These are phyloP conservation scores for Trachops cirrhosus DNA, from an alignment of 2,797 vertebrate species.

Conservation along the genomic window DNA sequence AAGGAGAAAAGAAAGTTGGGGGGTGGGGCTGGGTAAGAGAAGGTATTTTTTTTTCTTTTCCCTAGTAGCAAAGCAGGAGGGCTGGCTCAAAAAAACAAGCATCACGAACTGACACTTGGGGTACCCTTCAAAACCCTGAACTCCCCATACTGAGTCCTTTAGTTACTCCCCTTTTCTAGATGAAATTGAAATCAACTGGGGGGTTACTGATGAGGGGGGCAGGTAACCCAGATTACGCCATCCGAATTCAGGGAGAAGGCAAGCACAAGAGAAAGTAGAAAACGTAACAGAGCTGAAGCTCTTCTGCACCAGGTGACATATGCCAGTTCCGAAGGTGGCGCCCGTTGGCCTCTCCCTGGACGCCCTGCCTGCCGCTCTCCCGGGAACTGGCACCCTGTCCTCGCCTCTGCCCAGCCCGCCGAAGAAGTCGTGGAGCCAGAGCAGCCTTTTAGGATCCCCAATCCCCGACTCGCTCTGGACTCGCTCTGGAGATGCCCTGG, in stretches of 20 bases:
- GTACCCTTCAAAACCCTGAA: not conserved
- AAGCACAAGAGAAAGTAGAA: not conserved
- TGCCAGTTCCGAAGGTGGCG: not conserved
- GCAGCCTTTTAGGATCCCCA: not conserved
- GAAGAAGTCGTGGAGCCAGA: not conserved
- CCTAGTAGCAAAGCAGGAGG: not conserved
- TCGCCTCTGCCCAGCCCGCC: not conserved
- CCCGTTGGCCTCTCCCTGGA: not conserved
- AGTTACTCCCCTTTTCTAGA: not conserved
- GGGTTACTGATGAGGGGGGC: not conserved
- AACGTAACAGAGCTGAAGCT: not conserved
- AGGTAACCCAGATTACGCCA: not conserved
- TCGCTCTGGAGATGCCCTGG: not conserved
- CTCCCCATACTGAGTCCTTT: not conserved
- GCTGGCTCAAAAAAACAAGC: not conserved
- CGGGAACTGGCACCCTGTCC: not conserved
- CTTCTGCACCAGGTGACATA: not conserved
- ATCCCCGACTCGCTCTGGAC: not conserved
- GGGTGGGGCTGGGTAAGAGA: not conserved
- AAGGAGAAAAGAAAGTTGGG: slow-evolving; percentile 10
- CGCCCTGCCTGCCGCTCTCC: not conserved
- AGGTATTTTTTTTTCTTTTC: not conserved
- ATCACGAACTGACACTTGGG: not conserved
- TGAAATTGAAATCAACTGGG: not conserved
- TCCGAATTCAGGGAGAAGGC: not conserved